Evolutionary conservation across 1,140 invertebrate genomes (phyloP), one percentile per base, ranked within the genome.

Genomic region (Rhizoglyphus robini): DNA sequence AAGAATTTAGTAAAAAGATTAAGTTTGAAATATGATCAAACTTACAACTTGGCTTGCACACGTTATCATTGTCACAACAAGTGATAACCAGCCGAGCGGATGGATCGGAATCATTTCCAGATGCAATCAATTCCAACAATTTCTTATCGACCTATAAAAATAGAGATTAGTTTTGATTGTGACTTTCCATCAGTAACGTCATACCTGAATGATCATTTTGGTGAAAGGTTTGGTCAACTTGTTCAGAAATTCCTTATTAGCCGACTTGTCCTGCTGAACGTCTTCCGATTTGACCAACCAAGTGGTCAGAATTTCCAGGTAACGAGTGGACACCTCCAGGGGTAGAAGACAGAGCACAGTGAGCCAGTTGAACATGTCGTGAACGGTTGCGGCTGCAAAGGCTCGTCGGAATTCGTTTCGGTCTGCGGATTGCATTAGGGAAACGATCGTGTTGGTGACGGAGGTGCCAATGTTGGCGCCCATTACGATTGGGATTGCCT

Each of bases 401-500:
- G 81, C 79, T 48, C 78, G 67, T 48, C 79, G 69, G 69, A 82
- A 82, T 66, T 80, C 76, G 25, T 76, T 72, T 48, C 75, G 73
- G 58, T 79, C 73, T 15, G 74, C 70, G 11, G 72, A 75, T 68
- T 79, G 77, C 11, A 76, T 77, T 2, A 83, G 68, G 2, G 80
- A 78, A 4, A 83, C 81, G 13, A 83, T 75, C 0, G 81, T 82
- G 68, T 82, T 83, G 60, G 82, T 83, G 4, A 83, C 76, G 0
- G 80, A 81, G 0, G 82, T 83, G 31, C 82, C 82, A 51, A 83
- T 80, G 71, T 83, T 83, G 31, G 81, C 76, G 0, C 81, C 81
- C 79, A 83, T 82, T 20, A 83, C 75, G 62, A 83, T 80, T 1
- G 81, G 81, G 31, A 83, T 81, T 4, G 81, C 80, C 15, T 75